phyloP scores from a whole-genome alignment of 2,113 vertebrate species.

The Terrapene triunguis region DNA sequence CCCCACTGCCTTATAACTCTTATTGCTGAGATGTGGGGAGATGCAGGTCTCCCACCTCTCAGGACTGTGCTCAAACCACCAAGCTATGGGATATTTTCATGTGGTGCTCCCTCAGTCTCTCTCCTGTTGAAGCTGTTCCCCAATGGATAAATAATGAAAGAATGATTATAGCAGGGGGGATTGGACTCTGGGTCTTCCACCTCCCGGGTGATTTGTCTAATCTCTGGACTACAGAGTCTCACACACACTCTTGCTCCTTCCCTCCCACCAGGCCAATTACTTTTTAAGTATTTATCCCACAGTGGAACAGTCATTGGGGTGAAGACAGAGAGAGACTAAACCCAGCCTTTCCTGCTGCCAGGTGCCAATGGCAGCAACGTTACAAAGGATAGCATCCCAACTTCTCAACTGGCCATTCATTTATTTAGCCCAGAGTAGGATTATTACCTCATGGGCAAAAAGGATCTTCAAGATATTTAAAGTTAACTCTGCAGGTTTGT shows the following conservation, averaged over 20 bases:
- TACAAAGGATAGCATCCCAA: not conserved
- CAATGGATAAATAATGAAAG: not conserved
- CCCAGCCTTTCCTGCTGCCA: not conserved
- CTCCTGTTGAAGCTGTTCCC: not conserved
- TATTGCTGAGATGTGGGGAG: not conserved
- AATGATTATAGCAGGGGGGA: not conserved
- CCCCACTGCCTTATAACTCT: not conserved
- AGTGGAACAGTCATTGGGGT: not conserved
- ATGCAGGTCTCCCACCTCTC: not conserved
- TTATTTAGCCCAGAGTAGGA: not conserved
- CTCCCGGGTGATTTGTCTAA: not conserved
- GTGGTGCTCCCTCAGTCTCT: not conserved
- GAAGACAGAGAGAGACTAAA: not conserved
- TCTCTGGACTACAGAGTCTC: not conserved
- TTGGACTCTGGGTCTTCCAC: not conserved
- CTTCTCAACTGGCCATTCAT: not conserved
- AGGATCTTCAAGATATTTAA: not conserved
- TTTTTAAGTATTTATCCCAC: not conserved
- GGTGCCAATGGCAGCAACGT: not conserved
- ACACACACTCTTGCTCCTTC: not conserved
- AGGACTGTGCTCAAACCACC: not conserved
- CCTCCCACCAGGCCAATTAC: not conserved
- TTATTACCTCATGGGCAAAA: not conserved
- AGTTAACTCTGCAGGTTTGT: not conserved
- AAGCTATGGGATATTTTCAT: not conserved